phyloP scores from a whole-genome alignment of 1,140 invertebrate species.

The Drosophila melanica region DNA sequence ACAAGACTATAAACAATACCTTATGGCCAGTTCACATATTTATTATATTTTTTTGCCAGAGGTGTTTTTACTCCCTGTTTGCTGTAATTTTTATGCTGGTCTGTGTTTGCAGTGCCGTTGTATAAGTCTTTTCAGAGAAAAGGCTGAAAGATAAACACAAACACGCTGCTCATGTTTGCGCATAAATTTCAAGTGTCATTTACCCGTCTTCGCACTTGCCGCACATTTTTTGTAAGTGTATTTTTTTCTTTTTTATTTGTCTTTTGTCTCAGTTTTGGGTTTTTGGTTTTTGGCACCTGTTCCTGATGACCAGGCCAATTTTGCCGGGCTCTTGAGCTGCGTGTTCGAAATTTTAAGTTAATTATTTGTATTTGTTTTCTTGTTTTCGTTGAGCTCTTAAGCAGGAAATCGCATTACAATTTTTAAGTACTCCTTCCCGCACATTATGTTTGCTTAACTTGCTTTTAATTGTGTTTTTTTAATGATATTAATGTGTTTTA shows the following conservation, averaged over 20 bases:
- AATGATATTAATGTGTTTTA: slow-evolving; percentile 55
- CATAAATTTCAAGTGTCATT: slow-evolving; percentile 82
- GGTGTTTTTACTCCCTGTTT: slow-evolving; percentile 35
- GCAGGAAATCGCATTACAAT: slow-evolving; percentile 67
- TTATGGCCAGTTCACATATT: slow-evolving; percentile 56
- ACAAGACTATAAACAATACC: slow-evolving; percentile 47
- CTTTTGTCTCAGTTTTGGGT: slow-evolving; percentile 4
- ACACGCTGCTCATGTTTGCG: slow-evolving; percentile 66
- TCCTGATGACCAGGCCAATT: slow-evolving; percentile 73
- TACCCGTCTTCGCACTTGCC: slow-evolving; percentile 70
- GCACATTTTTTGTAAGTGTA: slow-evolving; percentile 16
- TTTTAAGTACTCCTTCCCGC: slow-evolving; percentile 33
- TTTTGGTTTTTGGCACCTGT: slow-evolving; percentile 72
- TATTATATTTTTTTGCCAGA: slow-evolving; percentile 50
- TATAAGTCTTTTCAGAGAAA: slow-evolving; percentile 44
- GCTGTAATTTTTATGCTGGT: slow-evolving; percentile 67
- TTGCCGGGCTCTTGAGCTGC: slow-evolving; percentile 48
- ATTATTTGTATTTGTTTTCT: slow-evolving; percentile 64
- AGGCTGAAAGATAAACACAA: slow-evolving; percentile 54
- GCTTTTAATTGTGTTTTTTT: slow-evolving; percentile 58
- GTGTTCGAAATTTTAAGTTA: slow-evolving; percentile 77
- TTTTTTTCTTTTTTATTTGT: slow-evolving; percentile 55
- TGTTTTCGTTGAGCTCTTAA: slow-evolving; percentile 42
- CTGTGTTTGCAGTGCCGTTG: slow-evolving; percentile 64
- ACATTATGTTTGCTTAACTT: slow-evolving; percentile 45